phyloP scores from a whole-genome alignment of 2,888 invertebrate genomes.

The Euplagia quadripunctaria region DNA sequence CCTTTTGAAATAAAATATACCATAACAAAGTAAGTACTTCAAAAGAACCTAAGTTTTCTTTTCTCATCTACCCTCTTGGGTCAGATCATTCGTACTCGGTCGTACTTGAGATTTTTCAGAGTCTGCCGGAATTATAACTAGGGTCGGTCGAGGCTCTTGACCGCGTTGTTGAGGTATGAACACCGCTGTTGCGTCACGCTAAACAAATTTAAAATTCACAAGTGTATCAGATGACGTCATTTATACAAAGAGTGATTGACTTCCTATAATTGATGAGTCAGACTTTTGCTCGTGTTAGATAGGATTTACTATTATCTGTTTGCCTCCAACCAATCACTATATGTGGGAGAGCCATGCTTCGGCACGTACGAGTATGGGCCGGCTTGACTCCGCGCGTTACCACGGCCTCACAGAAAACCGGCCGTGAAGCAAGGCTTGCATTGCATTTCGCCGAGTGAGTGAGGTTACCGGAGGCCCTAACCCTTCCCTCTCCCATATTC shows the following conservation, averaged over 20 bases:
- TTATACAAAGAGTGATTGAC: background rate
- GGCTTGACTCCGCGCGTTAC: too few species aligned
- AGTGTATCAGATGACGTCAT: conserved; percentile 10
- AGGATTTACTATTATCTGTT: too few species aligned
- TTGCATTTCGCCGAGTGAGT: too few species aligned
- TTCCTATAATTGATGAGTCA: background rate
- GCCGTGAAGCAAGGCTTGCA: too few species aligned
- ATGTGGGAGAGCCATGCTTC: too few species aligned
- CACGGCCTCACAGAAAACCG: too few species aligned
- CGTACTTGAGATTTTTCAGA: conserved; percentile 56
- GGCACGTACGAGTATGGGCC: too few species aligned
- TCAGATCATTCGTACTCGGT: conserved; percentile 37
- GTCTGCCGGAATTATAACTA: conserved; percentile 62
- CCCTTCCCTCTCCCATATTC: too few species aligned
- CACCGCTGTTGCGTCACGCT: conserved; percentile 39
- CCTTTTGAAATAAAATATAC: background rate
- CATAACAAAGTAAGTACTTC: background rate
- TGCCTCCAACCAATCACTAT: too few species aligned
- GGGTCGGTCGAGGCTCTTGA: conserved; percentile 60
- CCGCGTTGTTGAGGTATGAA: conserved; percentile 54
- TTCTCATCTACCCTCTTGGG: conserved; percentile 16
- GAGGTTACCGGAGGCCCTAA: too few species aligned
- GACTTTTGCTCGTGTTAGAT: too few species aligned
- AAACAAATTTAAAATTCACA: conserved; percentile 30
- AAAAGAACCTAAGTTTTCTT: conserved; percentile 12